Conservation (phyloP, 37 sponge, comb jelly and placozoan species). For the Bolinopsis microptera region DNA sequence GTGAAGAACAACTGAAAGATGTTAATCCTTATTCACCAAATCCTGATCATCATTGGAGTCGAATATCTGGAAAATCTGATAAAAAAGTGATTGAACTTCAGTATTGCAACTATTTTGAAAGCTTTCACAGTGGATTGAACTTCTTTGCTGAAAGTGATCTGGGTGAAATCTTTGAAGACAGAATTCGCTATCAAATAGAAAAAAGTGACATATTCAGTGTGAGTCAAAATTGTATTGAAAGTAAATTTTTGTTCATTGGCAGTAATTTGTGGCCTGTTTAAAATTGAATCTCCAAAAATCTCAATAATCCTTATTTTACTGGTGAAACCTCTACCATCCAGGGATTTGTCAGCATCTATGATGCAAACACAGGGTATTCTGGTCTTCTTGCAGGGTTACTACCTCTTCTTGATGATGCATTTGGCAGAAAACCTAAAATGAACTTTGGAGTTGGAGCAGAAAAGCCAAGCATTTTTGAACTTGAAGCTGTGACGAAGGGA, state of each 20-base stretch:
- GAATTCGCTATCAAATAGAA: constrained; percentile 1
- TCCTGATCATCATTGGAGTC: constrained; percentile 11
- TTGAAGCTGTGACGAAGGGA: not conserved
- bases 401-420: constrained; percentile 42
- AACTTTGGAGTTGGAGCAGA: not conserved
- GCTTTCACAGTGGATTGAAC: not conserved
- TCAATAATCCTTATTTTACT: no score
- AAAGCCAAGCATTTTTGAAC: not conserved
- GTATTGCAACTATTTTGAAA: constrained; percentile 8
- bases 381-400: not conserved
- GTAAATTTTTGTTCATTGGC: not conserved
- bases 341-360: constrained; percentile 16
- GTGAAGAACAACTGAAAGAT: not conserved
- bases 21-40: not conserved
- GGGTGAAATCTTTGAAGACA: constrained; percentile 28
- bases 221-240: not conserved
- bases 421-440: not conserved
- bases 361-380: constrained; percentile 10
- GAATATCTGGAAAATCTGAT: not conserved
- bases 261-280: not conserved
- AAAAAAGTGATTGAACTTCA: not conserved
- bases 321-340: no score
- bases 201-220: constrained; percentile 2
- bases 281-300: no score
- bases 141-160: not conserved